These are phyloP conservation scores for Argynnis bischoffii DNA, from an alignment of 2,888 invertebrate species.

Conservation along the genomic window DNA sequence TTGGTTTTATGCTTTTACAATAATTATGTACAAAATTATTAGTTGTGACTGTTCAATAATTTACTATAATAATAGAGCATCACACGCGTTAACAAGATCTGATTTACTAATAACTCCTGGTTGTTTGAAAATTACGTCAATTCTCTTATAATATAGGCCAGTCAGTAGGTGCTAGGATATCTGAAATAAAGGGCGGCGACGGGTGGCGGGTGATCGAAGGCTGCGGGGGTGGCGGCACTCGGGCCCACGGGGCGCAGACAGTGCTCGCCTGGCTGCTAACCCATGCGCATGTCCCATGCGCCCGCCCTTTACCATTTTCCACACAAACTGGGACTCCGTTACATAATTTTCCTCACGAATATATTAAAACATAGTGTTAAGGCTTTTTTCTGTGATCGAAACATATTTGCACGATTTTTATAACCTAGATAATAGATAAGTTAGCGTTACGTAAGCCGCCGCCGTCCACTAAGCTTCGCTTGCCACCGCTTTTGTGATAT, in stretches of 20 bases:
- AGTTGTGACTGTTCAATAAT: too few relatives aligned
- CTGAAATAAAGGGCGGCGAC: constrained; percentile 39
- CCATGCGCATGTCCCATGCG: constrained; percentile 72
- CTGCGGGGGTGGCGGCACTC: constrained; percentile 40
- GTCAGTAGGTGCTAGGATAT: constrained; percentile 34
- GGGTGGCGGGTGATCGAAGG: constrained; percentile 42
- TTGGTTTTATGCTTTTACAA: too few relatives aligned
- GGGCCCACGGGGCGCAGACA: constrained; percentile 52
- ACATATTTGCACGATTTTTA: constrained; percentile 75
- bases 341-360: constrained; percentile 68
- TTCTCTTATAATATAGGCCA: constrained; percentile 6
- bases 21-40: too few relatives aligned
- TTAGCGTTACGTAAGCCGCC: constrained; percentile 79
- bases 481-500: constrained; percentile 80
- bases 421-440: constrained; percentile 70
- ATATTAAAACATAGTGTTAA: constrained; percentile 70
- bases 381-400: constrained; percentile 80
- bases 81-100: not conserved
- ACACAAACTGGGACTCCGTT: constrained; percentile 71
- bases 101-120: constrained; percentile 1
- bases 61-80: too few relatives aligned
- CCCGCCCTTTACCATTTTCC: constrained; percentile 60
- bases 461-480: constrained; percentile 82
- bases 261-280: constrained; percentile 73
- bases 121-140: constrained; percentile 10